These are phyloP conservation scores for Crotalus adamanteus DNA, from an alignment of 2,797 vertebrate species.

Conservation along the genomic window DNA sequence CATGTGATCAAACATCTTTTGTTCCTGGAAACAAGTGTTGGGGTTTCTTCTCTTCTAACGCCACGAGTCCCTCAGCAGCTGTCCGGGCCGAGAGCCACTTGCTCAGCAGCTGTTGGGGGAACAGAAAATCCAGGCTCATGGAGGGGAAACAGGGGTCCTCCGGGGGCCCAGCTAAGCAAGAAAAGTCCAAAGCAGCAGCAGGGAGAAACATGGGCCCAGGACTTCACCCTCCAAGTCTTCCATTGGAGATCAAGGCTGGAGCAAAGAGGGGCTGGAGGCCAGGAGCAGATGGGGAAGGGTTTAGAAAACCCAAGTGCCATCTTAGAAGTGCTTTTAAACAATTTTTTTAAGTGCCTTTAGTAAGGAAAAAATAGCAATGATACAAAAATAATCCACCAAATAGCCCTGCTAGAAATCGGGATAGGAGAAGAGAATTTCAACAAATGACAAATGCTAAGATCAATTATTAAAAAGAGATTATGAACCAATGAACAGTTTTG, in stretches of 20 bases:
- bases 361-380: background rate
- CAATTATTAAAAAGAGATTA: background rate
- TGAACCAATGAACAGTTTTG: background rate
- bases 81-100: background rate
- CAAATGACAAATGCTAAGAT: background rate
- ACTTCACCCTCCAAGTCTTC: background rate
- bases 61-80: constrained; percentile 9
- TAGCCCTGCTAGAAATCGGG: background rate
- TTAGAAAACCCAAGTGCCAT: background rate
- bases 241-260: background rate
- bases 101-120: background rate
- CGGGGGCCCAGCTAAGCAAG: rapidly evolving
- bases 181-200: background rate
- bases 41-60: background rate
- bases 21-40: background rate
- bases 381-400: background rate
- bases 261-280: background rate
- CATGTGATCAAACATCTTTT: background rate
- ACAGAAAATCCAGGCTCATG: background rate
- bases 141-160: background rate
- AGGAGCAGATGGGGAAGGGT: background rate
- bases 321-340: background rate
- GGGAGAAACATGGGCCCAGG: background rate
- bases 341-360: background rate
- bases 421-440: background rate